A percentile compares a stretch with the other conserved stretches of the same genome.
These are phyloP conservation scores for Triplophysa bombifrons DNA, from an alignment of 2,797 vertebrate genomes.

Conservation along the genomic window DNA sequence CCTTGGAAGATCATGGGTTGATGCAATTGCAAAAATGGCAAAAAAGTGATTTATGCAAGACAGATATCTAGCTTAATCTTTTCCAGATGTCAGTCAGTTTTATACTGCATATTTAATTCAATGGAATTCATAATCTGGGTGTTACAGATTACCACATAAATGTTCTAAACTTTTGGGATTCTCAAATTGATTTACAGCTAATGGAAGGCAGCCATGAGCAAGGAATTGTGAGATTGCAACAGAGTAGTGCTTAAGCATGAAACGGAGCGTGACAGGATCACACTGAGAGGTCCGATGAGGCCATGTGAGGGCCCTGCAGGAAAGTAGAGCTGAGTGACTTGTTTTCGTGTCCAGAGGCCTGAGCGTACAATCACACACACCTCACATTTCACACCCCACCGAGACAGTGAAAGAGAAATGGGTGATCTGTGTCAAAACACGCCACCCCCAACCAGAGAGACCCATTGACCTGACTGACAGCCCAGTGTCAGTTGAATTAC, in stretches of 20 bases:
- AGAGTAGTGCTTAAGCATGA: not conserved
- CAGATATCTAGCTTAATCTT: not conserved
- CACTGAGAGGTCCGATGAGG: conserved; percentile 4
- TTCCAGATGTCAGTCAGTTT: not conserved
- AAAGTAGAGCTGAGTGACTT: conserved; percentile 27
- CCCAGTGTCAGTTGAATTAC: conserved; percentile 1
- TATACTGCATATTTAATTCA: not conserved
- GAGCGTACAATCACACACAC: conserved; percentile 32
- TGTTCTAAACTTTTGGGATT: not conserved
- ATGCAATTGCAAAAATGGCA: not conserved
- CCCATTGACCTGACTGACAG: conserved; percentile 5
- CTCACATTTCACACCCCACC: conserved; percentile 51
- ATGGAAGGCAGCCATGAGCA: not conserved
- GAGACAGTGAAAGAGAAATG: conserved; percentile 35
- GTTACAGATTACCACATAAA: not conserved
- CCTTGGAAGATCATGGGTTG: not conserved
- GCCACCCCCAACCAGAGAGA: not conserved
- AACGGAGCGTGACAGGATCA: conserved; percentile 1
- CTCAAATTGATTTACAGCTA: conserved; percentile 1
- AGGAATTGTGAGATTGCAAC: conserved; percentile 1
- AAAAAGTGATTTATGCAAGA: not conserved
- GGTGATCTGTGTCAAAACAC: conserved; percentile 23
- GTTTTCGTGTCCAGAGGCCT: conserved; percentile 2
- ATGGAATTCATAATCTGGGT: not conserved
- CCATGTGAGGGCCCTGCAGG: conserved; percentile 28